phyloP scores from a whole-genome alignment of 1,140 invertebrate genomes.

The Pseudomyrmex gracilis region DNA sequence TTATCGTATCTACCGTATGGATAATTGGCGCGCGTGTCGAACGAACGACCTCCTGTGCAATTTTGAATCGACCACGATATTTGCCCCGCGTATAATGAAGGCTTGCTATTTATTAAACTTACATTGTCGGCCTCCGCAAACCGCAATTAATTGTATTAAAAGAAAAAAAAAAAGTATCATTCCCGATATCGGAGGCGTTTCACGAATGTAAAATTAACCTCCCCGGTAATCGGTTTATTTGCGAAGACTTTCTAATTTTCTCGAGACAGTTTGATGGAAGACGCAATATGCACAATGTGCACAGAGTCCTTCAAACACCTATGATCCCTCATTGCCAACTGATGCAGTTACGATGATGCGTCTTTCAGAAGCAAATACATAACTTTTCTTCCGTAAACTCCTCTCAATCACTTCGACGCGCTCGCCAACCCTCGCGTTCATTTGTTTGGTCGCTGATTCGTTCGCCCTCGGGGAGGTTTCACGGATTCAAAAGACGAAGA shows the following conservation, averaged over 20 bases:
- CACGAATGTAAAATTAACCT: neutral
- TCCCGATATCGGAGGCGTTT: neutral
- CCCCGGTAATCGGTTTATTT: neutral
- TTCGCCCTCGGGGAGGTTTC: conserved; percentile 68
- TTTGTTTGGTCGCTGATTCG: conserved; percentile 71
- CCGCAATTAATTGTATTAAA: conserved; percentile 26
- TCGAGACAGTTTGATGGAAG: conserved; percentile 16
- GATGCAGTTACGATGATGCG: conserved; percentile 9
- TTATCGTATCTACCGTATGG: conserved; percentile 61
- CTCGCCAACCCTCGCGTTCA: conserved; percentile 63
- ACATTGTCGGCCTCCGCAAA: conserved; percentile 6
- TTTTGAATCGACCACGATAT: conserved; percentile 53
- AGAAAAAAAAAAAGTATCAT: neutral
- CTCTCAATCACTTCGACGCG: conserved; percentile 74
- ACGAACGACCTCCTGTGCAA: conserved; percentile 49
- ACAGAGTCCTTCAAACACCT: neutral
- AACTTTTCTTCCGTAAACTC: conserved; percentile 57
- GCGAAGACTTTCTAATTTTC: conserved; percentile 4
- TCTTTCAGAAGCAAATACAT: conserved; percentile 40
- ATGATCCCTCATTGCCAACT: neutral
- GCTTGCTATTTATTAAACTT: conserved; percentile 31
- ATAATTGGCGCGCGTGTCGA: conserved; percentile 68
- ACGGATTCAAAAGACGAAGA: conserved; percentile 69
- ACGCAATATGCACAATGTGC: conserved; percentile 1
- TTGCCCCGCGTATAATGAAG: conserved; percentile 32